Conservation (phyloP, 2,113 vertebrate genomes). For the Siniperca knerii region DNA sequence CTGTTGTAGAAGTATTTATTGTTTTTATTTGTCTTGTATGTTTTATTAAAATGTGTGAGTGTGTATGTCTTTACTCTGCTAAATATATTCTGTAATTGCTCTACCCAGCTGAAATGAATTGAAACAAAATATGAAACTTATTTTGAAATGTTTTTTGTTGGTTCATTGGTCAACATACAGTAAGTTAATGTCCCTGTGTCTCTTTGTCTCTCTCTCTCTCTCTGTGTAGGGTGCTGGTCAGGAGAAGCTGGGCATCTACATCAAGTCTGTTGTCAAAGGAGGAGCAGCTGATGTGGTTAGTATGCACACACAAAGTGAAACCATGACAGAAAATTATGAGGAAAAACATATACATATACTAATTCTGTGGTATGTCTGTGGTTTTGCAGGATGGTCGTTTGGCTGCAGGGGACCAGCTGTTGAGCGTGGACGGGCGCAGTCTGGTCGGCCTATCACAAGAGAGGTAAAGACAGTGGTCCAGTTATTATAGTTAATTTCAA, state of each 20-base stretch:
- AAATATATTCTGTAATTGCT: not conserved
- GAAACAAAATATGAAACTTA: not conserved
- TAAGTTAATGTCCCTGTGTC: not conserved
- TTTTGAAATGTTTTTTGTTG: not conserved
- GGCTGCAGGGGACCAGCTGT: slow-evolving; percentile 95
- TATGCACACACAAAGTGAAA: not conserved
- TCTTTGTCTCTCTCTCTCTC: not conserved
- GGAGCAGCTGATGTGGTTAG: slow-evolving; percentile 96
- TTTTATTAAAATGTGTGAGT: not conserved
- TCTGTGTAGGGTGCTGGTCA: slow-evolving; percentile 93
- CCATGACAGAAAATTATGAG: not conserved
- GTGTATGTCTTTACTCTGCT: not conserved
- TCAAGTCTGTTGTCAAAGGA: slow-evolving; percentile 98
- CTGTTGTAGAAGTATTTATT: no score
- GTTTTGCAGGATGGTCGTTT: slow-evolving; percentile 91
- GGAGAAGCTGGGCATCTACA: slow-evolving; percentile 98
- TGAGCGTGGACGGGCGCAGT: slow-evolving; percentile 96
- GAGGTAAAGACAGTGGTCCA: slow-evolving; percentile 83
- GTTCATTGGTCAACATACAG: not conserved
- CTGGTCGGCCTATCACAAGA: slow-evolving; percentile 98
- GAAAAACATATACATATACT: not conserved
- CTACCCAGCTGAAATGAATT: not conserved
- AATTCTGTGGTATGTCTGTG: slow-evolving; percentile 24
- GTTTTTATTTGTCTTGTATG: not conserved
- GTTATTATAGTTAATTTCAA: not conserved